Conservation (phyloP, 2,113 vertebrate genomes). For the Zonotrichia leucophrys region DNA sequence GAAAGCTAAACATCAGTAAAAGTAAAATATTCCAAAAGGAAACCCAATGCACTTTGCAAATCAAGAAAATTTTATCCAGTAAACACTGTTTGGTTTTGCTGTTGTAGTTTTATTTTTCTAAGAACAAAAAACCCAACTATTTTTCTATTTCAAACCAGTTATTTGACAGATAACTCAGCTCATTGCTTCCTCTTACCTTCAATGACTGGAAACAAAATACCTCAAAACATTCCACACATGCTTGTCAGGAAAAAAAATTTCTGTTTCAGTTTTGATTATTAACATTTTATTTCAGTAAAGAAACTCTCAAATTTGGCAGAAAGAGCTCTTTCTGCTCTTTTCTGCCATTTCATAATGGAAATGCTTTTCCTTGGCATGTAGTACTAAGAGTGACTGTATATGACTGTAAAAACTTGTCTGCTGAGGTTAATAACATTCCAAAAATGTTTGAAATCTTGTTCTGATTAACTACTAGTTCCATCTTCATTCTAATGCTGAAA, state of each 20-base stretch:
- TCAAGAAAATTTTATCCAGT: background rate
- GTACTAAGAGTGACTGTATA: background rate
- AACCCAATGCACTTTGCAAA: fast-evolving
- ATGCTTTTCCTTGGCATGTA: background rate
- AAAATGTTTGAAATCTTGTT: slow-evolving; percentile 42
- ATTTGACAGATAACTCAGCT: background rate
- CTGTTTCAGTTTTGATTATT: slow-evolving; percentile 15
- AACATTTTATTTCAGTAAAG: background rate
- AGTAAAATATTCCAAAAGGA: background rate
- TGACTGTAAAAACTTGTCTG: slow-evolving; percentile 22
- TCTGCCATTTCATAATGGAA: background rate
- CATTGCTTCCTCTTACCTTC: background rate
- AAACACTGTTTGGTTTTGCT: background rate
- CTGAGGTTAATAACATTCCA: background rate
- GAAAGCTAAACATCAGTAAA: background rate
- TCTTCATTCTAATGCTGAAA: slow-evolving; percentile 8
- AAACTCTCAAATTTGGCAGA: background rate
- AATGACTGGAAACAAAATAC: background rate
- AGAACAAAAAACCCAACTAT: background rate
- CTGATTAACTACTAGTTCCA: background rate
- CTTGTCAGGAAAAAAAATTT: background rate
- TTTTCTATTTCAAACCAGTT: background rate
- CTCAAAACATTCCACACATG: background rate
- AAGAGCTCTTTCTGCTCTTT: background rate
- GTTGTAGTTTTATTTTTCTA: background rate